Evolutionary conservation across 1,140 invertebrate species (phyloP), one percentile per base, ranked within the genome.

Genomic region (Stenopsyche tienmushanensis): DNA sequence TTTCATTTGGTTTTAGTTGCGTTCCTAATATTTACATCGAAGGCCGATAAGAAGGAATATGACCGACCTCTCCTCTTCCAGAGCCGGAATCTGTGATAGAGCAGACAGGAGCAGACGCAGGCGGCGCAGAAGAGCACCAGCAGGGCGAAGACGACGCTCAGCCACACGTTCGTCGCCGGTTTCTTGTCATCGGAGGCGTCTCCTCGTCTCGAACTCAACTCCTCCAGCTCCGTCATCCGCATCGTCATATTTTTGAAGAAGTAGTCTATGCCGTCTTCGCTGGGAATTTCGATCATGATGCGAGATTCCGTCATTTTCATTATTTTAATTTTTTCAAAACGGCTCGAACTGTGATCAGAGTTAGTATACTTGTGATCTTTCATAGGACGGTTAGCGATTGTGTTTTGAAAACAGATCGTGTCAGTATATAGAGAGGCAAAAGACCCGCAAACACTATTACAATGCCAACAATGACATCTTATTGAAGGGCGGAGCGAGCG

Each of bases 41-140:
- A n/a, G n/a, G n/a, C n/a, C n/a, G n/a, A n/a, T n/a, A n/a, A n/a
- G n/a, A n/a, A n/a, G n/a, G n/a, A n/a, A n/a, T n/a, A 50, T 57
- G 44, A 77, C 81, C 83, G 74, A 89, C 86, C 84, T 78, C 81
- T 75, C 74, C 81, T 76, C 75, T 86, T 80, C 86, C 86, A 85
- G 74, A 88, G 80, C 78, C 85, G n/a, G n/a, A n/a, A n/a, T n/a
- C n/a, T 82, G 80, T 87, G 83, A 70, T 85, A 85, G 3, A 86
- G 71, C 42, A 86, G n/a, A n/a, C n/a, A 85, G 21, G 83, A 80
- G 69, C 84, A 85, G 70, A 85, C 82, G 71, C 84, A 85, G 67
- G 83, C 84, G 57, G 84, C 78, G 70, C 84, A 83, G 67, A 81
- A 82, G 3, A 85, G 74, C 3, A 85, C 83, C 71, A 86, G 79